Conservation (phyloP, 2,113 vertebrate species). For the Dasypus novemcinctus region DNA sequence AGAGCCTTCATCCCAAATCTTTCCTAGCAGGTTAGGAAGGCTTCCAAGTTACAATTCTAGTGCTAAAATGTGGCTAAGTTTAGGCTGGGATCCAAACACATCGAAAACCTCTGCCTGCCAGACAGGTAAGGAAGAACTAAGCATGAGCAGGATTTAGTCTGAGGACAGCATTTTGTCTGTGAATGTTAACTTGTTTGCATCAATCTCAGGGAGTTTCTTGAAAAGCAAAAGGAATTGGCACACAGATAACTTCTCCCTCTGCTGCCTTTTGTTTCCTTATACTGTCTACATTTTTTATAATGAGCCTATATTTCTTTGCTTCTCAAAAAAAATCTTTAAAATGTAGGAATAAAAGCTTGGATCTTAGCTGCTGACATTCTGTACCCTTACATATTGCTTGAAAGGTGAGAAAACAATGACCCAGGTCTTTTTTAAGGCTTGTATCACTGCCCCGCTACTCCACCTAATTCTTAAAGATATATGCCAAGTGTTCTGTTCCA, state of each 20-base stretch:
- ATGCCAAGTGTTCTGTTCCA: neutral
- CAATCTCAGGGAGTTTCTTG: neutral
- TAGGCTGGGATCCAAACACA: neutral
- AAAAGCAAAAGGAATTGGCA: neutral
- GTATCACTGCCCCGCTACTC: fast-evolving
- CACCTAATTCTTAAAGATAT: neutral
- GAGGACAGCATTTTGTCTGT: neutral
- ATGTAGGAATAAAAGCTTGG: neutral
- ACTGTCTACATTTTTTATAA: neutral
- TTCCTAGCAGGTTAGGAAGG: neutral
- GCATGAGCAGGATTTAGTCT: neutral
- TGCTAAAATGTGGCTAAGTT: neutral
- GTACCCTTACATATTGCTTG: neutral
- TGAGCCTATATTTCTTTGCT: neutral
- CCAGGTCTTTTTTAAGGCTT: neutral
- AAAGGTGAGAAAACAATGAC: neutral
- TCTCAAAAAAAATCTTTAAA: neutral
- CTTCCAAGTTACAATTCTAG: neutral
- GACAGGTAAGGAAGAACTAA: neutral
- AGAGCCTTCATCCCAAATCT: neutral
- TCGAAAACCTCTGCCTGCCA: neutral
- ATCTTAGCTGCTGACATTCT: neutral
- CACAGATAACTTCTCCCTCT: neutral
- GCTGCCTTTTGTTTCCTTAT: neutral
- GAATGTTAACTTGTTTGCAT: neutral